Evolutionary conservation across 2,797 vertebrate species (phyloP), one percentile per base, ranked within the genome.

Genomic region (Ctenochaetus hawaiiensis): DNA sequence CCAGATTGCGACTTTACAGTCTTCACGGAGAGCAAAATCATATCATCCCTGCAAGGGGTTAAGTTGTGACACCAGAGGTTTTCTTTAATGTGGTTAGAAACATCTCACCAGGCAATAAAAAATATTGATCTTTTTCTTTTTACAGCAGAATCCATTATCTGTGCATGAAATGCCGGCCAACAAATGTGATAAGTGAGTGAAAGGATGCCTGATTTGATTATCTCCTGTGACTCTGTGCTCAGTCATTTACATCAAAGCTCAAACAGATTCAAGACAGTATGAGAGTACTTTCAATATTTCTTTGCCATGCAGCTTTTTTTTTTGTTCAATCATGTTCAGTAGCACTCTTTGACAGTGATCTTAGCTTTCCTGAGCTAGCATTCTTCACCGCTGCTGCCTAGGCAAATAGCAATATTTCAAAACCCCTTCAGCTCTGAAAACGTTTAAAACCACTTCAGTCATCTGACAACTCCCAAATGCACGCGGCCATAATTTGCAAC

Each of bases 81-180:
- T 86, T 88, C 78, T 90, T 89, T 92, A 89, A 94, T 87, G 84
- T 84, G 80, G 84, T 91, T 88, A 86, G 75, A 75, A 86, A 84
- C 77, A 74, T 84, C 75, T 71, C 86, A 87, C 71, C 72, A 89
- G 88, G 83, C 87, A 87, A 86, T 90, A 75, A 86, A 87, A 80
- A 86, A 80, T 91, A 93, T 92, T 30, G 89, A 94, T 92, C 89
- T 47, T 2, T 7, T 62, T 83, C 77, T 80, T 86, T 89, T 84
- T 82, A 89, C 72, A 51, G 80, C 12, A 1, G 58, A 91, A 93
- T 93, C 84, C 72, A 92, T 92, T 91, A 87, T 89, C 72, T 69
- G 65, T 39, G 49, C 83, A 67, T 82, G 67, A 81, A 76, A 75
- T 17, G 51, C 59, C 5, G 52, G 47, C 63, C 61, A 69, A 80